phyloP scores from a whole-genome alignment of 64 coral and sea anemone species.

The Stylophora pistillata region DNA sequence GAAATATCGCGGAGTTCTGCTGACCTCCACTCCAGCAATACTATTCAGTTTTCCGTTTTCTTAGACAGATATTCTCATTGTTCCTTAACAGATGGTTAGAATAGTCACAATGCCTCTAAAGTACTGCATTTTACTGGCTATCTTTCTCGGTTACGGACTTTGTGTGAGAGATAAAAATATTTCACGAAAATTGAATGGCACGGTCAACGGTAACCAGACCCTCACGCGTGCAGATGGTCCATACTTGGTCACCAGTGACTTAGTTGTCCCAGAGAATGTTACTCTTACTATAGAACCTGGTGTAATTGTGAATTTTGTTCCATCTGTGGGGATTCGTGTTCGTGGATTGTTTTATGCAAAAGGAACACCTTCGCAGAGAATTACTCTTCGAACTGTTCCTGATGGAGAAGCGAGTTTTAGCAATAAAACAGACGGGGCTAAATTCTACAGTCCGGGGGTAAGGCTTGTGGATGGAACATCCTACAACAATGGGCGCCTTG shows the following conservation, averaged over 20 bases:
- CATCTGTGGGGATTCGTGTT: slow-evolving; percentile 47
- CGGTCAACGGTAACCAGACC: neutral
- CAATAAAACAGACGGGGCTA: slow-evolving; percentile 8
- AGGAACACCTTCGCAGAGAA: slow-evolving; percentile 44
- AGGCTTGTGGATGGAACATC: slow-evolving; percentile 59
- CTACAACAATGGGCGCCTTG: slow-evolving; percentile 62
- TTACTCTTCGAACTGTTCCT: slow-evolving; percentile 46
- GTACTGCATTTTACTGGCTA: neutral
- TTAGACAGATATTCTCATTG: no score
- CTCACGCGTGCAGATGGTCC: slow-evolving; percentile 44
- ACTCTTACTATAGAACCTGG: slow-evolving; percentile 67
- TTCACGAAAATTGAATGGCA: slow-evolving; percentile 11
- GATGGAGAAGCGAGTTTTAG: slow-evolving; percentile 27
- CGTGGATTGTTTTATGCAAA: slow-evolving; percentile 58
- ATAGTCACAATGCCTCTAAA: neutral
- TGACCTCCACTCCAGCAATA: no score
- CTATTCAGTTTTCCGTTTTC: no score
- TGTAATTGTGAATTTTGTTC: slow-evolving; percentile 18
- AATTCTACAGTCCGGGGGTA: slow-evolving; percentile 47
- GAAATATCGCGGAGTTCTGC: no score
- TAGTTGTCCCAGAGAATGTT: slow-evolving; percentile 40
- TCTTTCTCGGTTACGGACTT: neutral
- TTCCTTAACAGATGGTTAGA: no score
- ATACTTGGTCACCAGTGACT: slow-evolving; percentile 60
- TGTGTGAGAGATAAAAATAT: neutral